phyloP scores from a whole-genome alignment of 2,113 vertebrate species.

The Thalassarche chlororhynchos region DNA sequence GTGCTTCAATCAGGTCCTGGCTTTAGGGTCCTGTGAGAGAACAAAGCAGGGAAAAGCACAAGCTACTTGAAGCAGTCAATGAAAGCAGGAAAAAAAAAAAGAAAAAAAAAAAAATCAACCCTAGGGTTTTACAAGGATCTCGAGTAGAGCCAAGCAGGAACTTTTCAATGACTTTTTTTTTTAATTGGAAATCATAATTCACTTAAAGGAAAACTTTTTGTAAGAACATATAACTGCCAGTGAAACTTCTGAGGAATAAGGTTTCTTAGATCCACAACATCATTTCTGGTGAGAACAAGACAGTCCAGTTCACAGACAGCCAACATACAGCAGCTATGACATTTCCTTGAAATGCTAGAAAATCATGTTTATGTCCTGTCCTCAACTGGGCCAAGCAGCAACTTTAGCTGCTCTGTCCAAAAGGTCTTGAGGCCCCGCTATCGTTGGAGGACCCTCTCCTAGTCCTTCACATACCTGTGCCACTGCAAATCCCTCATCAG shows the following conservation, averaged over 20 bases:
- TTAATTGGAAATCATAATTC: not conserved
- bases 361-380: not conserved
- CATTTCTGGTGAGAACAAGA: not conserved
- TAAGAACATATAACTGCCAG: not conserved
- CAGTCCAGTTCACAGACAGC: not conserved
- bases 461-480: not conserved
- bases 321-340: not conserved
- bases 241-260: not conserved
- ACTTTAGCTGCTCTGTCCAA: not conserved
- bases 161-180: not conserved
- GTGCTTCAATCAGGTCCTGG: not conserved
- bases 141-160: not conserved
- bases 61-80: not conserved
- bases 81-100: not conserved
- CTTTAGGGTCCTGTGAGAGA: slow-evolving; percentile 4
- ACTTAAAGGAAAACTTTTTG: not conserved
- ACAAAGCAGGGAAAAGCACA: not conserved
- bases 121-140: not conserved
- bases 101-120: not conserved
- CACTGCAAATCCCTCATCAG: not conserved
- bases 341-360: not conserved
- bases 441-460: not conserved
- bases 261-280: not conserved
- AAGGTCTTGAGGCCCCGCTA: not conserved
- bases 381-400: not conserved